Evolutionary conservation across 2,888 invertebrate species (phyloP), one percentile per base, ranked within the genome.

Genomic region (Blastobasis lacticolella): DNA sequence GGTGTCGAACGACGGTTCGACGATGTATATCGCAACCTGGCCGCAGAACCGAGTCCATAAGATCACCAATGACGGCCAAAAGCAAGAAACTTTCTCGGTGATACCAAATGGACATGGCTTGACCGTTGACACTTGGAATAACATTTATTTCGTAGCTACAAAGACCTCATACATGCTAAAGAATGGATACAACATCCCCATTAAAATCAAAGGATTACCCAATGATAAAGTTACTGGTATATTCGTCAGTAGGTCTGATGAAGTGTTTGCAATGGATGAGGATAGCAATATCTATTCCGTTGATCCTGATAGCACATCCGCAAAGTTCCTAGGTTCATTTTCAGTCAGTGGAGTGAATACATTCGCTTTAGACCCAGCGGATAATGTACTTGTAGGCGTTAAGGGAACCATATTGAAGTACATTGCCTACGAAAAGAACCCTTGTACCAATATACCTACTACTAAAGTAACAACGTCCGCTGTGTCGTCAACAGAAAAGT

Each of bases 61-160:
- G 51, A 76, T 88, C 1, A 76, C 77, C 0, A 79, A 77, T 37
- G 75, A 80, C 0, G 85, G 86, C 0, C 75, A 77, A 37, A 78
- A 73, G 9, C 73, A 73, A 43, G 85, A 86, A 46, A 57, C 66
- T 0, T 85, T 82, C 45, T 36, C 78, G 0, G 64, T 73, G 0
- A 81, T 88, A 7, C 83, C 87, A 0, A 85, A 87, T 9, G 88
- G 88, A 0, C 87, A 88, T 46, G 86, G 86, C 0, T 52, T 88
- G 6, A 85, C 81, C 0, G 61, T 85, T 8, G 88, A 88, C 23
- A 72, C 80, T 0, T 75, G 74, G 36, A 80, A 84, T 51, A 86
- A 88, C 48, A 75, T 88, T 1, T 88, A 80, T 53, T 88, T 87
- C 23, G 75, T 82, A 1, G 86, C 84, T 0, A 75, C 80, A 0